Base-by-base conservation (phyloP, 1,140 invertebrate genomes). In the Penaeus japonicus region DNA sequence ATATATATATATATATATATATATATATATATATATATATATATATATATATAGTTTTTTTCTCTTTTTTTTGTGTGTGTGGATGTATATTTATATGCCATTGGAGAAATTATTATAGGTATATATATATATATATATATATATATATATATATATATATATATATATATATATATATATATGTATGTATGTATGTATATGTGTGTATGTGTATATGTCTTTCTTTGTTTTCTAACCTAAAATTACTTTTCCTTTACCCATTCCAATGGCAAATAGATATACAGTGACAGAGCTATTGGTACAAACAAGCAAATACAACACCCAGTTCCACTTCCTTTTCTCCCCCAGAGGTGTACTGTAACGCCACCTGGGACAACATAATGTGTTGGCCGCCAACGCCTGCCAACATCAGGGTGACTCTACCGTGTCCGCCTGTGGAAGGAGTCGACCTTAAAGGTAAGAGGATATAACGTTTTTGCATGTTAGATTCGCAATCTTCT, bases 351-450 rank as follows among this genome's bases (percentile, higher is more conserved):
- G 12, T 70, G 15, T 89, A 57, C 53, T 88, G 89, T 59, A 87
- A 90, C 27, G 89, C 94, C 91, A 95, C 94, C 10, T 96, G 94
- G 94, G 96, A 97, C 92, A 94, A 93, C 15, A 93, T 95, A 81
- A 93, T 96, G 4, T 97, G 96, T 91, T 97, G 96, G 96, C 95
- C 95, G 12, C 94, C 96, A 1, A 96, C 95, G 12, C 93, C 93
- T 88, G 94, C 95, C 4, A 95, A 87, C 65, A 83, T 65, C 20
- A 22, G 65, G 32, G 84, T 86, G 54, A 59, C 79, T 57, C 94
- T 95, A 91, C 94, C 93, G 90, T 97, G 96, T 92, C 96, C 96
- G 1, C 92, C 93, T 15, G 93, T 93, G 59, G 95, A 95, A 87
- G 96, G 96, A 73, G 93, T 96, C 78, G 95, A 96, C 91, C 93